These are phyloP conservation scores for Chauna torquata DNA, from an alignment of 2,113 vertebrate species.

Conservation along the genomic window DNA sequence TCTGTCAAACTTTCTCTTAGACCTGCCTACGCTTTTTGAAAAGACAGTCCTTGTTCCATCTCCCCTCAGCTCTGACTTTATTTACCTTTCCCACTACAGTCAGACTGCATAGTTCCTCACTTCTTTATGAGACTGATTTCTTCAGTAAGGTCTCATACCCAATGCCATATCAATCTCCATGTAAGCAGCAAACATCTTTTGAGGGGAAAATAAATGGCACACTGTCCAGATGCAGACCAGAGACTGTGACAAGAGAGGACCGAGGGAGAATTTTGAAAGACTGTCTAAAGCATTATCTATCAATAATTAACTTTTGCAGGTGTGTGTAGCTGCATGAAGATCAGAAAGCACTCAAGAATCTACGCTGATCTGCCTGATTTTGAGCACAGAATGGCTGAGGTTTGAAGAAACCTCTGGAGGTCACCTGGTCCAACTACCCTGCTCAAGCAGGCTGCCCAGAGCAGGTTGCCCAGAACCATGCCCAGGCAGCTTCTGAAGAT, in stretches of 20 bases:
- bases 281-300: neutral
- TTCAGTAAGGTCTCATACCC: neutral
- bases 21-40: neutral
- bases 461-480: neutral
- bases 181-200: neutral
- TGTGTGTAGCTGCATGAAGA: neutral
- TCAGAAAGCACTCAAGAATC: neutral
- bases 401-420: neutral
- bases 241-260: neutral
- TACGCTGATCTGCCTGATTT: neutral
- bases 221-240: neutral
- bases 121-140: neutral
- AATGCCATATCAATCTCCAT: accelerated
- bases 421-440: neutral
- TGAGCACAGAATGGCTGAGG: neutral
- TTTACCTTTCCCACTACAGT: neutral
- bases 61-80: neutral
- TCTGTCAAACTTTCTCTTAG: neutral
- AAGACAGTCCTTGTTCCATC: neutral
- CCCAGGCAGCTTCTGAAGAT: neutral
- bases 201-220: neutral
- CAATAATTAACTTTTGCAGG: neutral
- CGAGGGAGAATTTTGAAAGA: neutral
- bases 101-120: neutral
- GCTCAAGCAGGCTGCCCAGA: neutral